Evolutionary conservation across 2,888 invertebrate genomes (phyloP), one percentile per base, ranked within the genome.

Genomic region (Halictus ligatus): DNA sequence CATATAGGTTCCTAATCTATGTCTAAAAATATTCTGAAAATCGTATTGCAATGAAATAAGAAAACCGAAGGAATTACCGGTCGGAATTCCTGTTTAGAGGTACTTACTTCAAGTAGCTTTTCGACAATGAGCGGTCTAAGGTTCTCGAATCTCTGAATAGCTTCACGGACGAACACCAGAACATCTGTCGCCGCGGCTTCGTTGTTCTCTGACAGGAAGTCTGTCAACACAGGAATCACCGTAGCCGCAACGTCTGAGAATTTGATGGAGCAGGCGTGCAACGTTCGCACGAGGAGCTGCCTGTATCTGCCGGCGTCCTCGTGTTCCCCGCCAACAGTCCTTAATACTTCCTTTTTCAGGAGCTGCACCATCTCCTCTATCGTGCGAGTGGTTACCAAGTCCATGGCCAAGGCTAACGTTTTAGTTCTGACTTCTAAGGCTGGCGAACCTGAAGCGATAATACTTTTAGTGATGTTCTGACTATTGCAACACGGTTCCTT

Each of bases 291-390:
- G 58, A 99, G 96, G 88, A 99, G 96, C 96, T 99, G 99, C 0
- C 99, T 96, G 95, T 99, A 99, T 95, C 98, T 98, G 88, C 98
- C 99, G 29, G 98, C 98, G 94, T 99, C 99, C 95, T 99, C 99
- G 92, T 98, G 98, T 93, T 99, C 99, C 3, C 98, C 97, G 93
- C 97, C 97, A 92, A 97, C 97, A 0, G 99, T 99, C 95, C 99
- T 98, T 25, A 98, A 96, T 0, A 99, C 98, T 96, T 99, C 98
- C 94, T 99, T 99, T 94, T 98, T 98, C 90, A 99, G 96, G 82
- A 99, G 97, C 83, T 98, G 96, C 40, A 99, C 99, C 97, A 99
- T 98, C 96, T 99, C 99, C 93, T 98, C 98, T 77, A 99, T 98
- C 94, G 99, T 99, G 21, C 99, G 97, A 0, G 98, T 97, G 6